Base-by-base conservation (phyloP, 1,140 invertebrate species). In the Eumeta japonica region DNA sequence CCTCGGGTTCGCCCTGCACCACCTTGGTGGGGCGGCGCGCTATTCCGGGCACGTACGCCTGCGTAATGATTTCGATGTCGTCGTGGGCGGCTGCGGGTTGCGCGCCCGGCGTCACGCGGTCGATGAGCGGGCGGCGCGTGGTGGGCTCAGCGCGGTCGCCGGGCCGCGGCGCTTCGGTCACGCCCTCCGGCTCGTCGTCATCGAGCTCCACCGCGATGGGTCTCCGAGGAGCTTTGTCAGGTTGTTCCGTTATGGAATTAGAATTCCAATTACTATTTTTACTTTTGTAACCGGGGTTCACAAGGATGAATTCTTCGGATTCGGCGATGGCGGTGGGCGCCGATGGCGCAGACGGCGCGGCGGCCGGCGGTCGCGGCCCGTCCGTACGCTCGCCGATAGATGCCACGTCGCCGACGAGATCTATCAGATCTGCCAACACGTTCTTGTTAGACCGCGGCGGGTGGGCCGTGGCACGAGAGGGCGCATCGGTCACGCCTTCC, bases 391-490 rank as follows among this genome's bases (percentile, higher is more conserved):
- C 65, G 34, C 68, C 66, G 4, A 76, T 77, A 7, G 70, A 63
- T 5, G 72, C 73, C 3, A 77, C 71, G 39, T 76, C 75, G 10
- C 72, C 68, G 2, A 77, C 72, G 24, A 77, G 49, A 39, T 67
- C 73, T 7, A 73, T 75, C 10, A 77, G 50, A 50, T 76, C 75
- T 10, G 55, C 64, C 3, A 76, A 38, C 11, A 68, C 62, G 41
- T 67, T 75, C 27, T 52, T 59, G 49, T 67, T 56, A 39, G 59
- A 46, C 16, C 42, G 20, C n/a, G 20, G 20, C 20, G 20, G n/a
- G n/a, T n/a, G n/a, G n/a, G n/a, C n/a, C n/a, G n/a, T n/a, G n/a
- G n/a, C n/a, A n/a, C n/a, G n/a, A n/a, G n/a, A n/a, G n/a, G n/a
- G n/a, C n/a, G n/a, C n/a, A n/a, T n/a, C n/a, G n/a, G n/a, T n/a